phyloP scores from a whole-genome alignment of 2,113 vertebrate species.

The Morone chrysops region DNA sequence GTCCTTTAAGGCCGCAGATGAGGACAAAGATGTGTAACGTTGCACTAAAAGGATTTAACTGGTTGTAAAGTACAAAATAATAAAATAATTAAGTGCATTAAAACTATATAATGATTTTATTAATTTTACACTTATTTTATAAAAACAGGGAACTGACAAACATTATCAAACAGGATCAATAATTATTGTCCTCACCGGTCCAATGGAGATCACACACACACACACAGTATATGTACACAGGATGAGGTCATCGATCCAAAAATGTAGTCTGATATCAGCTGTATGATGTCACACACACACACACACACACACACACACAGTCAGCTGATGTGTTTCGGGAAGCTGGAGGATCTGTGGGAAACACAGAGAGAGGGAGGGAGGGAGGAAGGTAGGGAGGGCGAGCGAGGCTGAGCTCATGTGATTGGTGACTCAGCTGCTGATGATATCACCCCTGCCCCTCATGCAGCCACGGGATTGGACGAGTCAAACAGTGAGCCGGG shows the following conservation, averaged over 20 bases:
- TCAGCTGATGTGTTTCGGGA: constrained; percentile 63
- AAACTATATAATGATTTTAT: no score
- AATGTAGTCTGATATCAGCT: constrained; percentile 70
- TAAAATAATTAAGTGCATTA: no score
- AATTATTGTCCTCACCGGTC: no score
- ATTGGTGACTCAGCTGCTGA: constrained; percentile 59
- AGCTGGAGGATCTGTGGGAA: constrained; percentile 39
- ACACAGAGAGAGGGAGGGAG: neutral
- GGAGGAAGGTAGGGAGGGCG: no score
- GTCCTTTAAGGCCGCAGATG: no score
- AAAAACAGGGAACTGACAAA: no score
- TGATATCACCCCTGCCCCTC: constrained; percentile 55
- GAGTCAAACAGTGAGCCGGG: constrained; percentile 50
- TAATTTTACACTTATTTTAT: no score
- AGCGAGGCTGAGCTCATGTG: constrained; percentile 60
- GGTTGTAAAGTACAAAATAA: no score
- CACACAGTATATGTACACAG: neutral
- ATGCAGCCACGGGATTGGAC: constrained; percentile 52
- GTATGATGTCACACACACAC: constrained; percentile 35
- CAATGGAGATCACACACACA: constrained; percentile 11
- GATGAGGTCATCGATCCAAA: constrained; percentile 46
- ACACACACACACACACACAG: constrained; percentile 35
- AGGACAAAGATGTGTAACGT: fast-evolving
- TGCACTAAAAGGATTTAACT: no score
- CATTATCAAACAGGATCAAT: no score